These are phyloP conservation scores for Pycnomerus fuliginosus DNA, from an alignment of 2,888 invertebrate genomes.

Conservation along the genomic window DNA sequence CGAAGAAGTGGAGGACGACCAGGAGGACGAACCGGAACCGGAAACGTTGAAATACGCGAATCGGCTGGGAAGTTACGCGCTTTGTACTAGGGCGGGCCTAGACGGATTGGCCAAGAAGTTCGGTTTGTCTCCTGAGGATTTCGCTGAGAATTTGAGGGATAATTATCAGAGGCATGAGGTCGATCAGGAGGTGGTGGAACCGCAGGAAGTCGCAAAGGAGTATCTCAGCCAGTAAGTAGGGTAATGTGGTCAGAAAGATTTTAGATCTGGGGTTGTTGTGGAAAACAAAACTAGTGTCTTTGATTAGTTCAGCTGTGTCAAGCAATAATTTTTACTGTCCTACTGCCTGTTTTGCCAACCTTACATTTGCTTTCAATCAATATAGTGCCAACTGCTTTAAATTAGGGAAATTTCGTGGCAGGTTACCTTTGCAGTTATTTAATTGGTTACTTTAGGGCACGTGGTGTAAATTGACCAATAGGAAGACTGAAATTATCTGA, in stretches of 20 bases:
- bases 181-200: constrained; percentile 86
- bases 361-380: too few species aligned
- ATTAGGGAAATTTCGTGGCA: too few species aligned
- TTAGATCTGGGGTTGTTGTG: too few species aligned
- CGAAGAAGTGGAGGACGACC: constrained; percentile 59
- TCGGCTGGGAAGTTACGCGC: constrained; percentile 83
- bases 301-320: too few species aligned
- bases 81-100: constrained; percentile 83
- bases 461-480: too few species aligned
- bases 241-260: neutral
- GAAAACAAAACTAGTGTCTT: too few species aligned
- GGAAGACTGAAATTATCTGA: too few species aligned
- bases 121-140: constrained; percentile 90
- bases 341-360: too few species aligned
- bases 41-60: constrained; percentile 81
- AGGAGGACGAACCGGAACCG: constrained; percentile 59
- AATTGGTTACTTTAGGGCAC: too few species aligned
- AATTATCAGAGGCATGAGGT: constrained; percentile 95
- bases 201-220: constrained; percentile 78
- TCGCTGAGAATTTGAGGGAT: constrained; percentile 93
- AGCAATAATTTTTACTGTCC: too few species aligned
- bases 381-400: too few species aligned
- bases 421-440: too few species aligned
- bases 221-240: constrained; percentile 59
- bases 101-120: constrained; percentile 83